phyloP scores from a whole-genome alignment of 2,888 invertebrate genomes.

The Proisotoma minuta region DNA sequence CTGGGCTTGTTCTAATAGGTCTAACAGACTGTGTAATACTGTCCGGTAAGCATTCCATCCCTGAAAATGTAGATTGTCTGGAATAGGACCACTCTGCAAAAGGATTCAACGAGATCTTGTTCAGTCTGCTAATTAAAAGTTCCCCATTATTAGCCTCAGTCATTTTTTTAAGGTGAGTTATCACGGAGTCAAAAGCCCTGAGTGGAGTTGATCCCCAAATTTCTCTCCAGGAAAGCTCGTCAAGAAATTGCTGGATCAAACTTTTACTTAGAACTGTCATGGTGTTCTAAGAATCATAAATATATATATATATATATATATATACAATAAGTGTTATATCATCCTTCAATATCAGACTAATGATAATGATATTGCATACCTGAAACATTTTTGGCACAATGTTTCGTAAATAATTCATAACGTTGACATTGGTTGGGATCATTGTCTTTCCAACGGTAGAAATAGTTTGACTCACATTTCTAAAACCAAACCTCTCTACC shows the following conservation, averaged over 20 bases:
- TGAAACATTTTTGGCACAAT: conserved; percentile 83
- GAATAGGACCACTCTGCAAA: conserved; percentile 61
- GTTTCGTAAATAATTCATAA: conserved; percentile 80
- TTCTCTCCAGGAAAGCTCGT: conserved; percentile 85
- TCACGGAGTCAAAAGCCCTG: conserved; percentile 74
- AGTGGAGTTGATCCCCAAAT: conserved; percentile 72
- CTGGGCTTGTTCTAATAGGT: neutral
- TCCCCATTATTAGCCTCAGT: conserved; percentile 60
- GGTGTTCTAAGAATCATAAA: conserved; percentile 62
- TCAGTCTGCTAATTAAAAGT: conserved; percentile 53
- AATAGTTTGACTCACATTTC: conserved; percentile 61
- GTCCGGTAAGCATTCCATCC: conserved; percentile 46
- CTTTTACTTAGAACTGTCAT: conserved; percentile 73
- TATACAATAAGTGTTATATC: conserved; percentile 1
- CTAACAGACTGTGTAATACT: conserved; percentile 26
- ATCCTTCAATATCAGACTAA: no score
- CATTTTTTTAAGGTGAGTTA: conserved; percentile 72
- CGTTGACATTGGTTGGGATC: conserved; percentile 64
- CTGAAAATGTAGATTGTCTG: neutral
- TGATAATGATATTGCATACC: no score
- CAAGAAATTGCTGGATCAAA: conserved; percentile 84
- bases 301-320: conserved; percentile 9
- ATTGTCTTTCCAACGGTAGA: conserved; percentile 49
- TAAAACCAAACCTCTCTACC: conserved; percentile 71
- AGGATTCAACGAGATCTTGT: conserved; percentile 60